These are phyloP conservation scores for Felis chaus DNA, from an alignment of 2,113 vertebrate genomes.

Conservation along the genomic window DNA sequence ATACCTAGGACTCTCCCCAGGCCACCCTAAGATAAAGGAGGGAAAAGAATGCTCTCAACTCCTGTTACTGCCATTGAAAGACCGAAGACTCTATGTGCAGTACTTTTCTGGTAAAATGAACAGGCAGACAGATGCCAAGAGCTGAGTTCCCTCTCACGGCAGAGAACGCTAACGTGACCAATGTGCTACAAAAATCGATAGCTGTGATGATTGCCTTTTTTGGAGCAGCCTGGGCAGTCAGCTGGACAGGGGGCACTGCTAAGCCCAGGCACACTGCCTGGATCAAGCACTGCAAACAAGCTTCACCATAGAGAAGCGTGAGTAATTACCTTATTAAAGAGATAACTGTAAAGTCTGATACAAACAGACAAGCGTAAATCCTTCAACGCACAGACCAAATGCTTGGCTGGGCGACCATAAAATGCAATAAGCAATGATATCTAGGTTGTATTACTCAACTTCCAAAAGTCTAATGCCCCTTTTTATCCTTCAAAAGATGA, in stretches of 20 bases:
- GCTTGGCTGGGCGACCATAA: constrained; percentile 66
- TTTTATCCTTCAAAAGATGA: constrained; percentile 31
- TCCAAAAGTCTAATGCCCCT: constrained; percentile 12
- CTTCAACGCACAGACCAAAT: constrained; percentile 67
- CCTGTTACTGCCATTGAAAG: neutral
- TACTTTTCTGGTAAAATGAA: constrained; percentile 22
- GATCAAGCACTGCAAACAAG: constrained; percentile 55
- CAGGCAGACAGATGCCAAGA: neutral
- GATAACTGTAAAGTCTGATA: constrained; percentile 75
- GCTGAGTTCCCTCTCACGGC: neutral
- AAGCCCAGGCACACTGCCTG: constrained; percentile 60
- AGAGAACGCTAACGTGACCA: constrained; percentile 47
- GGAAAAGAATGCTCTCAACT: neutral
- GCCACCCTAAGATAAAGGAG: neutral
- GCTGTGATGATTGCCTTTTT: constrained; percentile 44
- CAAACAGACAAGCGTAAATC: constrained; percentile 75
- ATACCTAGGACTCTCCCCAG: neutral
- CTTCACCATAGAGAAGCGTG: neutral
- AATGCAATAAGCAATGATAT: constrained; percentile 67
- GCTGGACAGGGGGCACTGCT: constrained; percentile 38
- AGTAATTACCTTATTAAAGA: constrained; percentile 76
- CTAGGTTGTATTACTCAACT: constrained; percentile 60
- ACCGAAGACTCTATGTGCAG: neutral
- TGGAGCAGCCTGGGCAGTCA: constrained; percentile 59
- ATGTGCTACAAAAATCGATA: constrained; percentile 59